Evolutionary conservation across 2,113 vertebrate species (phyloP).

Genomic region (Furnarius figulus): DNA sequence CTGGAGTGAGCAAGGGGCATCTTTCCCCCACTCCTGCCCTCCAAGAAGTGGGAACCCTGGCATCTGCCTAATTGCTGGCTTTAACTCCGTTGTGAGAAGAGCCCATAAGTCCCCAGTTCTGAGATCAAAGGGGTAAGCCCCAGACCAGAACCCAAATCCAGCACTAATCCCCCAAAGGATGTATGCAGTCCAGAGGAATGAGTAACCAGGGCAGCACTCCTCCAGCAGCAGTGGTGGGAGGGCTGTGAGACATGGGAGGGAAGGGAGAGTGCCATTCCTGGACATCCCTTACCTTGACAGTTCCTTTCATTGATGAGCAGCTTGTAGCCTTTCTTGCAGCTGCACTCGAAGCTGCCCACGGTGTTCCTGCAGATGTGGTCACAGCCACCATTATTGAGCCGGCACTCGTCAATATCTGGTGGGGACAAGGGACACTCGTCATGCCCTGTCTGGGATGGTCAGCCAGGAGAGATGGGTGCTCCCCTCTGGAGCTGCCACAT

Average conservation of each 20-base stretch:
- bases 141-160: not conserved
- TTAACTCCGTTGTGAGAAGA: not conserved
- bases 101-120: not conserved
- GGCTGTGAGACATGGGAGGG: accelerated
- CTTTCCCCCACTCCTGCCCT: not conserved
- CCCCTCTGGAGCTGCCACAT: accelerated
- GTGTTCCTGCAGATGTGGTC: slow-evolving; percentile 98
- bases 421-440: not conserved
- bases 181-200: not conserved
- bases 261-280: not conserved
- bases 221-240: not conserved
- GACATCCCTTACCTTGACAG: slow-evolving; percentile 85
- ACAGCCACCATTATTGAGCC: slow-evolving; percentile 92
- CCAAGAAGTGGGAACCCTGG: not conserved
- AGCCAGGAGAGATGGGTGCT: accelerated
- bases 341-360: slow-evolving; percentile 96
- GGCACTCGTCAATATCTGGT: slow-evolving; percentile 95
- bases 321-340: slow-evolving; percentile 98
- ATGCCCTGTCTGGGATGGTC: accelerated
- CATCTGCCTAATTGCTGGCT: not conserved
- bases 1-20: not conserved
- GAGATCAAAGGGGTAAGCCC: not conserved
- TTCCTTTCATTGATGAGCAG: slow-evolving; percentile 95
- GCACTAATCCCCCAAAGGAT: not conserved
- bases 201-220: accelerated